Evolutionary conservation across 2,797 vertebrate genomes (phyloP).

Genomic region (Bradypodion ventrale): DNA sequence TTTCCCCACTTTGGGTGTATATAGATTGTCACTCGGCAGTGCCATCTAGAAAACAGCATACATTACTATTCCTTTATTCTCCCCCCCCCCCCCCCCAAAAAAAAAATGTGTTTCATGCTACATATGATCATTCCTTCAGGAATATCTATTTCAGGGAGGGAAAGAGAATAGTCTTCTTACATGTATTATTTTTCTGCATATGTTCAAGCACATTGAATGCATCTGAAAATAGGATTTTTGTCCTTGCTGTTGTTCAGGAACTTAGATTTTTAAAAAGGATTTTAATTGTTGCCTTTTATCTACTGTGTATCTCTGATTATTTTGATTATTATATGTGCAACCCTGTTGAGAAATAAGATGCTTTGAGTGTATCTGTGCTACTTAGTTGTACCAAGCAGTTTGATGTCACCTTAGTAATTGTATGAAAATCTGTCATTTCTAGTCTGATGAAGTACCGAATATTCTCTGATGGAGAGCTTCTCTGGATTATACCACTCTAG

Average conservation of each 20-base stretch:
- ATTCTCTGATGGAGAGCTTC: too few species aligned
- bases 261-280: too few species aligned
- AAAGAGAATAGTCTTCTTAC: not conserved
- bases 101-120: not conserved
- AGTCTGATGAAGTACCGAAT: too few species aligned
- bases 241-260: not conserved
- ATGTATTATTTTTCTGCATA: not conserved
- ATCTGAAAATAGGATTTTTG: not conserved
- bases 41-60: not conserved
- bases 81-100: not conserved
- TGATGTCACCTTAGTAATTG: too few species aligned
- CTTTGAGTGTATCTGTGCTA: too few species aligned
- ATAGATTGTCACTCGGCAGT: not conserved
- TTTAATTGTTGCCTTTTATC: not conserved
- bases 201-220: not conserved
- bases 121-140: not conserved
- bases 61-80: too few species aligned
- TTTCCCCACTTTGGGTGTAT: not conserved
- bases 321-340: too few species aligned
- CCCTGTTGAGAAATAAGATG: not conserved
- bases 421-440: too few species aligned
- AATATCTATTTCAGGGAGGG: not conserved
- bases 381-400: too few species aligned
- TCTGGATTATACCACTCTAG: too few species aligned
- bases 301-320: not conserved